Base-by-base conservation (phyloP, 2,113 vertebrate species). In the Alaudala cheleensis region DNA sequence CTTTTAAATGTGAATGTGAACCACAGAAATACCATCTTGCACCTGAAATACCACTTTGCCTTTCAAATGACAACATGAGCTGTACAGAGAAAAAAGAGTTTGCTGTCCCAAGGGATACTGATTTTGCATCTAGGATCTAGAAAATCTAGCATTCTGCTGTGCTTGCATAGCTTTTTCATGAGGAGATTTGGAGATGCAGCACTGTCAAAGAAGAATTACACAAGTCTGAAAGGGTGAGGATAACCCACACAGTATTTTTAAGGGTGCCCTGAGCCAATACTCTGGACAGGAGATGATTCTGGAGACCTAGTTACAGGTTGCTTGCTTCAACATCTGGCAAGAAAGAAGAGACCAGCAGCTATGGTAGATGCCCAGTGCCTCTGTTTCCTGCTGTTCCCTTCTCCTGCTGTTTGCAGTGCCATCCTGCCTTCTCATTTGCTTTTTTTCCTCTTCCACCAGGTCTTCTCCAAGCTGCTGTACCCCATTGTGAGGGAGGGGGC, bases 381-480 rank as follows among this genome's bases (percentile, higher is more conserved):
- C 40, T 50, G 18, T 49, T 82, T 49, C 34, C 23, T 88, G 15
- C 7, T 2, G 2, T 17, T 42, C 31, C 12, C 11, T 94, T 80
- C 58, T 79, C 13, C 33, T 58, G 28, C 0, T 1, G 33, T 6
- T 60, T 58, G 33, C 2, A 8, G 23, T 60, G 33, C 49, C 23
- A 31, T 70, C 19, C 26, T 58, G 10, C 29, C 29, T 85, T 79
- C 73, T 88, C 42, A 72, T 76, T 82, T 67, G 12, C 16, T 44
- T 83, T 88, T 54, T 34, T 57, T 25, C 49, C 4, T 92, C 14
- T 45, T 31, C 53, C 49, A 24, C 54, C 34, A 98, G 98, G 98
- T 98, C 61, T 98, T 98, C 88, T 98, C 98, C 81, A 98, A 98
- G 92, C 64, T 98, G 64, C 95, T 98, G 57, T 98, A 98, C 71